Conservation (phyloP, 2,888 invertebrate genomes). For the Yponomeuta plumbellus region DNA sequence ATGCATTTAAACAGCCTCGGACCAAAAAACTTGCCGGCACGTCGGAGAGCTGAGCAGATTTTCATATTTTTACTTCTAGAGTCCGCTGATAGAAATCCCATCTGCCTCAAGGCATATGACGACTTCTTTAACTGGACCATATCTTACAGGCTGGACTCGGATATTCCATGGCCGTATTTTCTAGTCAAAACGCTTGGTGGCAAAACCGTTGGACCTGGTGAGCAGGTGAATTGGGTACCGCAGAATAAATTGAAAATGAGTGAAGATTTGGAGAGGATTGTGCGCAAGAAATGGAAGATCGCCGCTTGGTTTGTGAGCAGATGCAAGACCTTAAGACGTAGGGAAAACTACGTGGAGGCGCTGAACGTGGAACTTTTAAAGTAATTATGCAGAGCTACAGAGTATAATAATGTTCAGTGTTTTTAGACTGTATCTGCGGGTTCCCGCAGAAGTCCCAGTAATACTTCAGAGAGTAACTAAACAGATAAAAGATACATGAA, state of each 20-base stretch:
- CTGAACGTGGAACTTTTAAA: conserved; percentile 35
- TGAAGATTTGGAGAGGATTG: conserved; percentile 36
- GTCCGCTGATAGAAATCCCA: conserved; percentile 42
- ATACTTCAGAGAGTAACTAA: not conserved
- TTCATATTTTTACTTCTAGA: conserved; percentile 57
- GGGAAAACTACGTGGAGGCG: conserved; percentile 42
- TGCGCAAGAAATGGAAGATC: conserved; percentile 41
- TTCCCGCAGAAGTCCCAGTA: not conserved
- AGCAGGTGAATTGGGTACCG: conserved; percentile 37
- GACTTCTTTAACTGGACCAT: conserved; percentile 65
- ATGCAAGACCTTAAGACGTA: conserved; percentile 43
- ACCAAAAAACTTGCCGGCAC: not conserved
- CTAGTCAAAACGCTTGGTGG: conserved; percentile 39
- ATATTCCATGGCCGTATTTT: conserved; percentile 49
- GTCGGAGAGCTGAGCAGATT: conserved; percentile 35
- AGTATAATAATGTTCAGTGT: not conserved
- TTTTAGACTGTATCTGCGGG: not conserved
- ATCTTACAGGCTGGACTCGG: conserved; percentile 35
- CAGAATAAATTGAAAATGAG: not conserved
- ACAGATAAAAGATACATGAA: not conserved
- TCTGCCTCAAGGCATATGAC: conserved; percentile 49
- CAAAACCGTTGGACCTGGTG: conserved; percentile 46
- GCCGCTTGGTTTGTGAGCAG: conserved; percentile 51
- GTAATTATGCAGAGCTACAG: not conserved
- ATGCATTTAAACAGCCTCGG: conserved; percentile 15